Evolutionary conservation across 2,113 vertebrate species (phyloP).

Genomic region (Oryzias javanicus): DNA sequence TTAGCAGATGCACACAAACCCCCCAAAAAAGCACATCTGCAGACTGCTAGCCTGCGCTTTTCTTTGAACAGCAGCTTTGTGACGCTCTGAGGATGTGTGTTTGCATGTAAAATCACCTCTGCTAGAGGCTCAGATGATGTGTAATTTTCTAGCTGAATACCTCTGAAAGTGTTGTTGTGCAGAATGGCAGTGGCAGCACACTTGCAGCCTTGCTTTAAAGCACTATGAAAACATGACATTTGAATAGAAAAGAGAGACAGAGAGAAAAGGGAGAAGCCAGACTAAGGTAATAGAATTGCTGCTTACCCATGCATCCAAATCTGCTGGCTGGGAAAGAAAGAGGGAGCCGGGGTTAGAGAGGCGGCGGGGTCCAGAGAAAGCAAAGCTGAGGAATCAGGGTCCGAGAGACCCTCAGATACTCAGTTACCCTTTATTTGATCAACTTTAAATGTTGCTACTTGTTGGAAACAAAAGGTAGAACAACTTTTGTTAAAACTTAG

Average conservation of each 20-base stretch:
- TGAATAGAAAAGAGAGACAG: conserved; percentile 77
- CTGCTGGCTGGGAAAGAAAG: conserved; percentile 78
- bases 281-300: conserved; percentile 49
- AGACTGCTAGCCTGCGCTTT: conserved; percentile 48
- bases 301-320: conserved; percentile 86
- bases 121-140: conserved; percentile 83
- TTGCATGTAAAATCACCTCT: conserved; percentile 70
- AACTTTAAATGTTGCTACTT: not conserved
- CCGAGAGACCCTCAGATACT: not conserved
- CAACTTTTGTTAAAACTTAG: too few species aligned
- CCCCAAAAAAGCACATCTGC: conserved; percentile 44
- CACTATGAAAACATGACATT: conserved; percentile 85
- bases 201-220: conserved; percentile 74
- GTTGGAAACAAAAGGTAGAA: too few species aligned
- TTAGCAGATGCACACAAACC: conserved; percentile 43
- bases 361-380: conserved; percentile 16
- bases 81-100: conserved; percentile 52
- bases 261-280: conserved; percentile 58
- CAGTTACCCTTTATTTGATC: not conserved
- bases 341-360: conserved; percentile 45
- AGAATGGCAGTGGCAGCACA: conserved; percentile 58
- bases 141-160: conserved; percentile 93
- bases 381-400: not conserved
- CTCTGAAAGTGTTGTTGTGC: conserved; percentile 87
- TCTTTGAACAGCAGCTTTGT: conserved; percentile 44